Base-by-base conservation (phyloP, 1,140 invertebrate genomes). In the Cotesia glomerata region DNA sequence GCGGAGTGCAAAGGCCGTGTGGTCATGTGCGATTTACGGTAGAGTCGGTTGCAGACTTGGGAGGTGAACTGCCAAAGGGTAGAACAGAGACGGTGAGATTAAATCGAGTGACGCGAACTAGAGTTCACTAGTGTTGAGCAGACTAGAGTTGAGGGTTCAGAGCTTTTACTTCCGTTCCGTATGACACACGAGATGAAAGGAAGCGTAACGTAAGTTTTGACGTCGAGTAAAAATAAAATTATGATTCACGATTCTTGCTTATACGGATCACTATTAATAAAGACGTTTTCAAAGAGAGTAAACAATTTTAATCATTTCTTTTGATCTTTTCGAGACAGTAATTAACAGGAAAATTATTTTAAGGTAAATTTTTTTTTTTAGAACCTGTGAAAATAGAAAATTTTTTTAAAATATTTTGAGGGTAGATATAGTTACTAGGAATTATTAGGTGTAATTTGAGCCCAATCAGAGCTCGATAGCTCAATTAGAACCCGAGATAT, bases 201-300 rank as follows among this genome's bases (percentile, higher is more conserved):
- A 61, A 75, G 45, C 61, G 66, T 58, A 58, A 26, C 58, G 58
- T 32, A 61, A 14, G 52, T 61, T 61, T 61, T 32, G 58, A 61
- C 58, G 58, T 67, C 51, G 69, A 63, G 74, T 72, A 73, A 71
- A 78, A 76, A 78, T 78, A 78, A 78, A 78, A 78, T 64, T 63
- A 76, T 71, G 72, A 74, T 73, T 65, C 49, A 76, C 71, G 72
- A 72, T 61, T 18, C 58, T 61, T 61, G 16, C 14, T 61, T 61
- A 32, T 45, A 9, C 16, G 52, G 52, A 56, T 56, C n/a, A 56
- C 16, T 56, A 56, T 56, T 56, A 56, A 56, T 56, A 56, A 18
- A 56, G n/a, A 16, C n/a, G 52, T n/a, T 56, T 56, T 56, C n/a
- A 56, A 56, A 18, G 16, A 56, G 16, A n/a, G 52, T 16, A 7